Evolutionary conservation across 2,888 invertebrate genomes (phyloP).

Genomic region (Standfussiana lucernea): DNA sequence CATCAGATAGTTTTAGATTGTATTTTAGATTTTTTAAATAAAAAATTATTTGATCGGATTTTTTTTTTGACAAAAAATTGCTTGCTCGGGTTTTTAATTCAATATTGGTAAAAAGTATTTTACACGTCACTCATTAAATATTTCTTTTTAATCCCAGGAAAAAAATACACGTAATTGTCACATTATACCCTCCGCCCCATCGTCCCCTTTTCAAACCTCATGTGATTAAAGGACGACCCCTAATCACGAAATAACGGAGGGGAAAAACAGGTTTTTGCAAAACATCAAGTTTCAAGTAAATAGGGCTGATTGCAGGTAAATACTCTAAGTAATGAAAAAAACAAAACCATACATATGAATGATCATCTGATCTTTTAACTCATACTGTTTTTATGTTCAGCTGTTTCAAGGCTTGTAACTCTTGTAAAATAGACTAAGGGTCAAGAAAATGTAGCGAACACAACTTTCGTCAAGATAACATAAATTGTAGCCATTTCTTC

Average conservation of each 20-base stretch:
- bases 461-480: neutral
- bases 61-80: no score
- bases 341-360: neutral
- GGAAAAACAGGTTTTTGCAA: neutral
- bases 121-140: no score
- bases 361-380: neutral
- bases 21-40: no score
- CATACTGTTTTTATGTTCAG: neutral
- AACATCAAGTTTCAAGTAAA: neutral
- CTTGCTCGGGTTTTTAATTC: no score
- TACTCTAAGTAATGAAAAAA: neutral
- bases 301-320: neutral
- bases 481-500: slow-evolving; percentile 11
- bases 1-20: no score
- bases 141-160: no score
- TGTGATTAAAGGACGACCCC: no score
- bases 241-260: neutral
- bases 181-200: no score
- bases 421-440: neutral
- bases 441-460: neutral
- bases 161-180: no score
- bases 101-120: no score
- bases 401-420: neutral
- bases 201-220: no score
- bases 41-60: no score